Evolutionary conservation across 1,140 invertebrate genomes (phyloP).

Genomic region (Sinonovacula constricta): DNA sequence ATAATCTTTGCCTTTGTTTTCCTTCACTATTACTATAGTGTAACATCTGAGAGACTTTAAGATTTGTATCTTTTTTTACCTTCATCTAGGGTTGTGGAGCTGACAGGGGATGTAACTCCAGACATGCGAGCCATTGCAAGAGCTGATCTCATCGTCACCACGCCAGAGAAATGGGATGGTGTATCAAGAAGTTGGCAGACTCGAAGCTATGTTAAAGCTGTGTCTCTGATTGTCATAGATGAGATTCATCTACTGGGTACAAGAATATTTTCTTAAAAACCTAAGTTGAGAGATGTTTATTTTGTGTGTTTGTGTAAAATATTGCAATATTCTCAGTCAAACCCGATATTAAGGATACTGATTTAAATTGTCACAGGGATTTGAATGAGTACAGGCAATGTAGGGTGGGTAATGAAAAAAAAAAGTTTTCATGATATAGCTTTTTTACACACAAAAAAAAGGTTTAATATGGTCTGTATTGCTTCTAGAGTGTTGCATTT

Average conservation of each 20-base stretch:
- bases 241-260: slow-evolving; percentile 98
- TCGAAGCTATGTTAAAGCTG: slow-evolving; percentile 94
- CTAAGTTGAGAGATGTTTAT: neutral
- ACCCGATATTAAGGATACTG: too few species aligned
- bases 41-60: too few species aligned
- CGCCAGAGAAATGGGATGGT: slow-evolving; percentile 99
- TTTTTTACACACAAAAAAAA: too few species aligned
- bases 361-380: too few species aligned
- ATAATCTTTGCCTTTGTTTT: too few species aligned
- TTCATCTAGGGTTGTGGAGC: slow-evolving; percentile 89
- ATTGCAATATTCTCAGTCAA: neutral
- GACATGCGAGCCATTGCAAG: slow-evolving; percentile 90
- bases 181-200: slow-evolving; percentile 98
- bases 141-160: slow-evolving; percentile 97
- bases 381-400: too few species aligned
- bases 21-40: too few species aligned
- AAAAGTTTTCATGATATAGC: too few species aligned
- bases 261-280: neutral
- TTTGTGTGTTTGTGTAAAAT: neutral
- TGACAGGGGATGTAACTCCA: slow-evolving; percentile 97
- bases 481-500: too few species aligned
- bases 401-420: too few species aligned
- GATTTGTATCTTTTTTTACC: slow-evolving; percentile 1
- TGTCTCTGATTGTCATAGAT: slow-evolving; percentile 97
- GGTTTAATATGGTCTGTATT: too few species aligned